Percentiles rank a stretch among this genome's conserved stretches.
phyloP scores from a whole-genome alignment of 2,888 invertebrate genomes.

The Cactoblastis cactorum region DNA sequence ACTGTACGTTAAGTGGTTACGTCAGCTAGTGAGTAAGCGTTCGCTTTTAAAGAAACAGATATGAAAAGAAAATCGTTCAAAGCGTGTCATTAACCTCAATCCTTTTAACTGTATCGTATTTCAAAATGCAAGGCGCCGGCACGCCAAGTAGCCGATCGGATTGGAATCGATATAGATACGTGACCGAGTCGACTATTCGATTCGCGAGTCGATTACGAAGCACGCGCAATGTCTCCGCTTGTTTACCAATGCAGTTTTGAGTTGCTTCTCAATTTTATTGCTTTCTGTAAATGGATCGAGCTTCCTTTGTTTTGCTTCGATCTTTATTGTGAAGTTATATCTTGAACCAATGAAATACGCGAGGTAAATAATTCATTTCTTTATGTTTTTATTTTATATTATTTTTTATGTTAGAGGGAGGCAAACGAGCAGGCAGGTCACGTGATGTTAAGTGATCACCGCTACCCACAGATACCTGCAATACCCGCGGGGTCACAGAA shows the following conservation, averaged over 20 bases:
- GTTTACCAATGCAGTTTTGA: constrained; percentile 9
- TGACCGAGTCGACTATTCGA: constrained; percentile 7
- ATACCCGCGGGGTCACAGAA: too few species aligned
- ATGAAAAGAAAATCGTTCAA: neutral
- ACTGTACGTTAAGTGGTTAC: too few species aligned
- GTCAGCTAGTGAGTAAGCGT: neutral
- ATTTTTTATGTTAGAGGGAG: too few species aligned
- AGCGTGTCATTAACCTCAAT: neutral
- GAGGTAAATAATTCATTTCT: too few species aligned
- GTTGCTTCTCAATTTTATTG: neutral
- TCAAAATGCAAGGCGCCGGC: neutral
- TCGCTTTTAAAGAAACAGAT: neutral
- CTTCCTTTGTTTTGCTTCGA: neutral
- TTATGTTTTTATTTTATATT: too few species aligned
- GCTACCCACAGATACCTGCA: too few species aligned
- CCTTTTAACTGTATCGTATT: constrained; percentile 5
- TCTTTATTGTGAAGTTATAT: neutral
- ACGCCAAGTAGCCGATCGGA: constrained; percentile 6
- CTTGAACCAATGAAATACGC: too few species aligned
- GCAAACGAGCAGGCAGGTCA: too few species aligned
- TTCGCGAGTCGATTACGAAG: constrained; percentile 6
- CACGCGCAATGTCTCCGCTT: constrained; percentile 3
- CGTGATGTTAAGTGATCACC: too few species aligned
- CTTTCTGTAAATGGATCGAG: constrained; percentile 6
- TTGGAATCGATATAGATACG: constrained; percentile 7